phyloP scores from a whole-genome alignment of 2,888 invertebrate species.

The Pyrrhosoma nymphula region DNA sequence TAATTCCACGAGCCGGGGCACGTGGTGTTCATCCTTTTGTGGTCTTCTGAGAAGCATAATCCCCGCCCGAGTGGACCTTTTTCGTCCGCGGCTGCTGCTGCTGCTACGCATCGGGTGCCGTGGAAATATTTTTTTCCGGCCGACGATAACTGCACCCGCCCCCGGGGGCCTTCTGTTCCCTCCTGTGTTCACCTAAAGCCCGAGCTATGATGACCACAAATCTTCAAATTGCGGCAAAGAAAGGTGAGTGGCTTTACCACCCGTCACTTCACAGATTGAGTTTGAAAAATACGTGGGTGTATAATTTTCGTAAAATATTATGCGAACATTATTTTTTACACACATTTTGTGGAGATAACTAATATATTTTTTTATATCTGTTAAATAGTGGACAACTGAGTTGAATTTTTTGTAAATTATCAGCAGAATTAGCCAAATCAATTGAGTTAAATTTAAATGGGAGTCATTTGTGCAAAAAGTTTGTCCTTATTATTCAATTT shows the following conservation, averaged over 20 bases:
- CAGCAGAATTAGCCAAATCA: too few relatives aligned
- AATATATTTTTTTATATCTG: too few relatives aligned
- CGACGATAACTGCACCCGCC: not conserved
- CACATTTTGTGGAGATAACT: too few relatives aligned
- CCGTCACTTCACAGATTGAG: not conserved
- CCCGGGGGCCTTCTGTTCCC: not conserved
- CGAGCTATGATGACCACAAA: not conserved
- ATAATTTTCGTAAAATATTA: too few relatives aligned
- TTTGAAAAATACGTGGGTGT: not conserved
- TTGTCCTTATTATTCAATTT: too few relatives aligned
- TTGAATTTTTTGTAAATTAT: too few relatives aligned
- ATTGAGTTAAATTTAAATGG: too few relatives aligned
- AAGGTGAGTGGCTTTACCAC: not conserved
- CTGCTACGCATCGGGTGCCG: not conserved
- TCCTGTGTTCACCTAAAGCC: not conserved
- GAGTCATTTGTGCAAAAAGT: too few relatives aligned
- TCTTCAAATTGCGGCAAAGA: not conserved
- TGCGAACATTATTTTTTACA: too few relatives aligned
- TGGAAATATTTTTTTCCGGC: not conserved
- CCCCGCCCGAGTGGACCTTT: constrained; percentile 9
- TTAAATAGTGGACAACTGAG: too few relatives aligned
- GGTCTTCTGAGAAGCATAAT: not conserved
- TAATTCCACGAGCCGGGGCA: not conserved
- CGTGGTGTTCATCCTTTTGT: not conserved
- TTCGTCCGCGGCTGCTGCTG: not conserved